Base-by-base conservation (phyloP, 2,797 vertebrate species). In the Brachymystax lenok region DNA sequence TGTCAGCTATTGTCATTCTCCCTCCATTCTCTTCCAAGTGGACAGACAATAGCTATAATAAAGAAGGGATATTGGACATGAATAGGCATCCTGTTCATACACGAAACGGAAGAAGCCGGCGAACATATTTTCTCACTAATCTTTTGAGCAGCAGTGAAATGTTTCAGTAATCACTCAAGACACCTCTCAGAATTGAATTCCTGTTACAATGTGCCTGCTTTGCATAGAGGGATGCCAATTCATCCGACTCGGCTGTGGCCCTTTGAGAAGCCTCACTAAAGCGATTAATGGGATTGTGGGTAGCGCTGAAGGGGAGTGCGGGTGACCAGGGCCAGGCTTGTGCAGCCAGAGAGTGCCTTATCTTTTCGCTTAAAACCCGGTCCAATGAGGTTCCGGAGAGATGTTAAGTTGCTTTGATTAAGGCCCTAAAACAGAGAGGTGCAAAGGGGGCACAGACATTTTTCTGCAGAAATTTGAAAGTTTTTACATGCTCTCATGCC, bases 141-240 rank as follows among this genome's bases (percentile, higher is more conserved):
- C 87, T 92, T 92, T 89, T 88, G 78, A 87, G 82, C 76, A 74
- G 73, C 81, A 77, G 82, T 88, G 80, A 90, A 92, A 92, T 92
- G 89, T 90, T 93, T 92, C 87, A 85, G 86, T 90, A 91, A 92
- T 93, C 89, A 91, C 86, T 92, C 91, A 93, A 93, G 91, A 89
- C 82, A 82, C 81, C 86, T 80, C 80, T 87, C 78, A 27, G 75
- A 90, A 94, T 94, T 92, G 92, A 89, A 90, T 91, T 92, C 77
- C 85, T 90, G 90, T 87, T 91, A 86, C 88, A 89, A 76, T 85
- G 80, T 85, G 82, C 83, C 89, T 84, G 88, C 90, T 92, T 93
- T 95, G 92, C 92, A 93, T 93, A 89, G 89, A 79, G 77, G 77
- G 69, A 82, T 86, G 83, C 87, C 92, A 91, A 94, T 95, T 93